Evolutionary conservation across 2,888 invertebrate genomes (phyloP), one percentile per base, ranked within the genome.

Genomic region (Julus scanicus): DNA sequence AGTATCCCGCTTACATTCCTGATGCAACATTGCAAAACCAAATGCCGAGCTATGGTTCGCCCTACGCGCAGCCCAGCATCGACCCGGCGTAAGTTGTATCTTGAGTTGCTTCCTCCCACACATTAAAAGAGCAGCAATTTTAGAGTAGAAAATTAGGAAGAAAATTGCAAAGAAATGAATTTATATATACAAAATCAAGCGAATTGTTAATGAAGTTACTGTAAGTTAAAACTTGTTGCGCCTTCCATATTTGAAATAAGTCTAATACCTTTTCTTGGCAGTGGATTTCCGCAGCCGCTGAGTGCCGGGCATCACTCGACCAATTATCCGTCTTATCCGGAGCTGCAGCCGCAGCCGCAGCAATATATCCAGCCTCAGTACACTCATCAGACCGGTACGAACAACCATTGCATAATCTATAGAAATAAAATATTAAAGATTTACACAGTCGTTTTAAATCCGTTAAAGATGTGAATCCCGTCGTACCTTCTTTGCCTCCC

Each of bases 1-100:
- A 49, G 17, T 85, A 85, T 29, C 85, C 85, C 20, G 71, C 71
- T 29, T 71, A 71, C 71, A 71, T 71, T 29, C 71, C 71, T 8
- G 71, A 71, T 29, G 9, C 71, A 3, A 29, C 71, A 2, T 6
- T 71, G 71, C 71, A 71, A n/a, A 71, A 11, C 29, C 71, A 29
- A n/a, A 29, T 71, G 20, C n/a, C 71, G 29, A n/a, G 71, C 71
- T 71, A 71, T 11, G 71, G 71, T 9, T 29, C 71, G 20, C n/a
- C 71, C 1, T 71, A 71, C 29, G 2, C 71, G n/a, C 80, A 80
- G 13, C 80, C 80, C 37, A 80, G 80, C 80, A 37, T 80, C 80
- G 80, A 80, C 37, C 80, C 80, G 13, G 29, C 80, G 80, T 80
- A 80, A 80, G 15, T 37, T n/a, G n/a, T n/a, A n/a, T n/a, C n/a